Evolutionary conservation across 37 sponge, comb jelly and placozoan genomes (phyloP), one percentile per base, ranked within the genome.

Genomic region (Ephydatia muelleri): DNA sequence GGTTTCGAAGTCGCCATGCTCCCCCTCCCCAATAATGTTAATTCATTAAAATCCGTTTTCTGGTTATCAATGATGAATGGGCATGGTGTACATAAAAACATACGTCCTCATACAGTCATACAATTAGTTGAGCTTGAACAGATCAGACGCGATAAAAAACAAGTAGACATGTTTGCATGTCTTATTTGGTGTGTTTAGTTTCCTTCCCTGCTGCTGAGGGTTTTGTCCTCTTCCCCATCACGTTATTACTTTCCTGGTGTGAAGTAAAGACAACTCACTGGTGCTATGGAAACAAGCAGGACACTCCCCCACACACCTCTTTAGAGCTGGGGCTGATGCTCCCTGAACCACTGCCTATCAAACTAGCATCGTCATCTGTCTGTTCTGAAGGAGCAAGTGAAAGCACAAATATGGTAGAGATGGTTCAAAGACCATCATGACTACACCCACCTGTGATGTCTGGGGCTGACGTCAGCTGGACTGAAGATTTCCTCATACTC

Each of bases 401-500:
- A 6, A 43, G 43, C 43, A 43, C 43, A 43, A 43, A 43, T 3
- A 43, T 43, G 6, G 43, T 6, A 3, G 6, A 43, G 43, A 43
- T n/a, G n/a, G n/a, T n/a, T n/a, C n/a, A n/a, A n/a, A n/a, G n/a
- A n/a, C n/a, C n/a, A n/a, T n/a, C n/a, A n/a, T n/a, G n/a, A n/a
- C n/a, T n/a, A n/a, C n/a, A n/a, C n/a, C 47, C 16, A 57, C 57
- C 57, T 57, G 57, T 57, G 57, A 11, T 57, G 16, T 57, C 57
- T 13, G 57, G 6, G 6, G 8, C 47, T 43, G 47, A 4, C 8
- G 47, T 4, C 16, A 57, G 57, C 57, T 57, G 33, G 21, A 3
- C 8, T 25, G 25, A 74, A 36, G 75, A 74, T 37, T 74, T 74
- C 75, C 75, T 74, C 13, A 74, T 74, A 37, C 75, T 74, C 16